Conservation (phyloP, 2,888 invertebrate species). For the Sphinx pinastri region DNA sequence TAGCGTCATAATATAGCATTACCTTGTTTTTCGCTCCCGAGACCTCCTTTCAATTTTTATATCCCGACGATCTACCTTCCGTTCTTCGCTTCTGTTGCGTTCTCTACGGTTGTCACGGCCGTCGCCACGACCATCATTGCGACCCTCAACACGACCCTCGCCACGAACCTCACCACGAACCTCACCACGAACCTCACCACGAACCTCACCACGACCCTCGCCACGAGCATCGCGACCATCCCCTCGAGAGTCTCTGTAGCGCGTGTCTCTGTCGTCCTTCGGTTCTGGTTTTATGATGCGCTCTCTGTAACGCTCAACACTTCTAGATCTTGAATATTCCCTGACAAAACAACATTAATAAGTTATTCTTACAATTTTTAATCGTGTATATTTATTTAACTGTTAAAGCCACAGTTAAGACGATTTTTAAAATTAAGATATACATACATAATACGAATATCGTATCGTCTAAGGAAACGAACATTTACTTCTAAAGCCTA, state of each 20-base stretch:
- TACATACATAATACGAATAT: background rate
- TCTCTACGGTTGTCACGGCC: constrained; percentile 38
- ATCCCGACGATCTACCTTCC: constrained; percentile 34
- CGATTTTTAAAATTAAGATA: background rate
- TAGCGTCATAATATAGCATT: constrained; percentile 18
- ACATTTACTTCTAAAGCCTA: constrained; percentile 25
- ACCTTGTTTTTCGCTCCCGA: constrained; percentile 64
- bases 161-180: constrained; percentile 35
- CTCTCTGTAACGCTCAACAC: constrained; percentile 60
- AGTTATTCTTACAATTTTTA: background rate
- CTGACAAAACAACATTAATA: constrained; percentile 38
- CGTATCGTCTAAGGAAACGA: background rate
- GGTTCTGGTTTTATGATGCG: constrained; percentile 44
- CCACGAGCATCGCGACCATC: constrained; percentile 31
- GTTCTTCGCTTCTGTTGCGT: constrained; percentile 36
- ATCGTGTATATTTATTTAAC: background rate
- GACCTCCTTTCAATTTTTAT: constrained; percentile 41
- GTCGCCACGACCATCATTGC: constrained; percentile 35
- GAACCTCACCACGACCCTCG: background rate
- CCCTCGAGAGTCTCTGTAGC: constrained; percentile 40
- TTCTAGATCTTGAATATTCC: constrained; percentile 53
- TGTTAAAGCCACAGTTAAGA: no score
- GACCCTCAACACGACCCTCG: constrained; percentile 31
- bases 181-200: constrained; percentile 36
- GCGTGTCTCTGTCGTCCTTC: constrained; percentile 45